Conservation (phyloP, 2,113 vertebrate genomes). For the Columba livia region DNA sequence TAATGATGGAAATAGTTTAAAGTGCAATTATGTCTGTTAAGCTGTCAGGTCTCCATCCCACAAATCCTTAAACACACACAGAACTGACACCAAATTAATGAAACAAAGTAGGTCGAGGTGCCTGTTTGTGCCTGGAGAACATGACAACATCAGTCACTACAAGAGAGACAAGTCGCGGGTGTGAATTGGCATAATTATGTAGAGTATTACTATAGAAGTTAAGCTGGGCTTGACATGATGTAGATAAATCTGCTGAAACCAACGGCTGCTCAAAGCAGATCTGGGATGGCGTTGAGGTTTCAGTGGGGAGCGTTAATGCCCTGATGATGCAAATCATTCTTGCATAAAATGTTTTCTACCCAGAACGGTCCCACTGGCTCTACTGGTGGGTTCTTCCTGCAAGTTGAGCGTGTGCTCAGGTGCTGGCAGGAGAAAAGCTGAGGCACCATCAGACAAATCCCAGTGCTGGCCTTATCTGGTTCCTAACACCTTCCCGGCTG, state of each 20-base stretch:
- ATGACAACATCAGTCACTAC: not conserved
- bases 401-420: not conserved
- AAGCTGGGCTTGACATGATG: not conserved
- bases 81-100: not conserved
- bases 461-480: not conserved
- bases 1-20: not conserved
- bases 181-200: not conserved
- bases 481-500: not conserved
- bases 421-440: not conserved
- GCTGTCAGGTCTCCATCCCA: constrained; percentile 40
- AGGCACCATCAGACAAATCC: not conserved
- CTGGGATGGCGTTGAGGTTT: not conserved
- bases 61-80: not conserved
- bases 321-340: not conserved
- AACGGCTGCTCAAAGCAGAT: not conserved
- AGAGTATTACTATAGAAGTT: not conserved
- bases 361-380: not conserved
- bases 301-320: fast-evolving
- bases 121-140: not conserved
- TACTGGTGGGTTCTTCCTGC: fast-evolving
- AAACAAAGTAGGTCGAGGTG: not conserved
- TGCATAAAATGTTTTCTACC: too few species aligned
- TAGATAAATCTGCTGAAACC: not conserved
- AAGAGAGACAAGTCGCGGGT: not conserved
- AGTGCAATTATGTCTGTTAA: constrained; percentile 11